Evolutionary conservation across 30 jellyfish, hydroid and myxozoan species (phyloP).

Genomic region (Catostylus mosaicus): DNA sequence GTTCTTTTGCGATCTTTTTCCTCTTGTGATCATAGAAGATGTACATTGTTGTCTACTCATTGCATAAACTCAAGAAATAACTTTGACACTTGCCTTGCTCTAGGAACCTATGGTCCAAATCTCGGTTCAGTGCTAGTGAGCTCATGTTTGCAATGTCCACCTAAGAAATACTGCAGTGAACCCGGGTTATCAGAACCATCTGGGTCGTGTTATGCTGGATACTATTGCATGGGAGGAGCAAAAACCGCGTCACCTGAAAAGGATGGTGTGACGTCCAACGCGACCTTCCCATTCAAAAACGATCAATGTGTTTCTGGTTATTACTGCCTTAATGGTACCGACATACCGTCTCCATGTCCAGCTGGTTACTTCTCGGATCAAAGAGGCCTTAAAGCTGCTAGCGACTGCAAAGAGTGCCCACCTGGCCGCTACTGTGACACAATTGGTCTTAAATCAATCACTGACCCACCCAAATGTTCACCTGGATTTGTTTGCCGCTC

Average conservation of each 20-base stretch:
- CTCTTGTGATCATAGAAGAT: too few relatives aligned
- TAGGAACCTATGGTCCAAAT: conserved; percentile 83
- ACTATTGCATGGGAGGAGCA: conserved; percentile 87
- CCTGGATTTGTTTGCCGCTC: conserved; percentile 91
- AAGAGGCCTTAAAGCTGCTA: conserved; percentile 64
- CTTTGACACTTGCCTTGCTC: background rate
- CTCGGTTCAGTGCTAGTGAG: conserved; percentile 29
- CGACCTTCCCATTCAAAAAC: conserved; percentile 83
- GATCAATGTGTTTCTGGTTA: conserved; percentile 94
- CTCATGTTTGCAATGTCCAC: conserved; percentile 79
- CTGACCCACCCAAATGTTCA: conserved; percentile 90
- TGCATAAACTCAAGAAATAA: background rate
- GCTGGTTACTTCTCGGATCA: conserved; percentile 86
- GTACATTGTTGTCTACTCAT: too few relatives aligned
- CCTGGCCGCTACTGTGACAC: conserved; percentile 95
- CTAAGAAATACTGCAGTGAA: conserved; percentile 71
- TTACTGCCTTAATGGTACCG: conserved; percentile 94
- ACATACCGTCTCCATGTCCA: conserved; percentile 92
- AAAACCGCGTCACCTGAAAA: conserved; percentile 82
- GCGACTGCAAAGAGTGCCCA: conserved; percentile 90
- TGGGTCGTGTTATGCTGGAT: conserved; percentile 94
- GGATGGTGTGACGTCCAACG: conserved; percentile 56
- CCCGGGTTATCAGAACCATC: conserved; percentile 82
- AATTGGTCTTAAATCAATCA: conserved; percentile 70
- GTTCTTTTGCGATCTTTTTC: too few relatives aligned